A percentile compares a stretch with the other conserved stretches of the same genome.
These are phyloP conservation scores for Gorilla gorilla DNA, from an alignment of 2,113 vertebrate genomes.

Conservation along the genomic window DNA sequence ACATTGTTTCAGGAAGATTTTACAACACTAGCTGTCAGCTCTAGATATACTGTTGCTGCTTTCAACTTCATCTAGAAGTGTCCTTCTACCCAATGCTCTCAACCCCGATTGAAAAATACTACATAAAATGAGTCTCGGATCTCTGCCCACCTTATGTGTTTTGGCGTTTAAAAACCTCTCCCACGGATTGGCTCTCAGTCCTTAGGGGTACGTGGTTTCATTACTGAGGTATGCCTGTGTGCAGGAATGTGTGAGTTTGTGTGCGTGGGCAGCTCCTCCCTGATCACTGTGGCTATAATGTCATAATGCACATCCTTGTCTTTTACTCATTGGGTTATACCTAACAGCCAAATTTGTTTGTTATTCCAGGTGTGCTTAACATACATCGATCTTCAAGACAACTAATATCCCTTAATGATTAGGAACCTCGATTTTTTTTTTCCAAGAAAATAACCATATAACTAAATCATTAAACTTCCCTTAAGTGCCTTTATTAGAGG, in stretches of 20 bases:
- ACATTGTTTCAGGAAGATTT: not conserved
- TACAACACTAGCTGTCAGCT: not conserved
- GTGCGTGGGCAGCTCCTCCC: not conserved
- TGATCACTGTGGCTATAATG: not conserved
- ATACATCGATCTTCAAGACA: not conserved
- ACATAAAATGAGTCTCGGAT: not conserved
- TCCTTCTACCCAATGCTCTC: not conserved
- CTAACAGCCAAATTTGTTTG: not conserved
- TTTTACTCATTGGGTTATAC: not conserved
- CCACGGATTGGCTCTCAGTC: not conserved
- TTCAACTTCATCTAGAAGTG: not conserved
- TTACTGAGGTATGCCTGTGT: not conserved
- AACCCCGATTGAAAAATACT: not conserved
- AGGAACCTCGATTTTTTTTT: not conserved
- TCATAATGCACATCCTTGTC: not conserved
- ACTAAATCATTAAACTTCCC: conserved; percentile 18
- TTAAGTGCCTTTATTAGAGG: not conserved
- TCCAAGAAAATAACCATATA: conserved; percentile 46
- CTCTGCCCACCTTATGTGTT: not conserved
- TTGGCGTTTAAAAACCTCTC: not conserved
- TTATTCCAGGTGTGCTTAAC: not conserved
- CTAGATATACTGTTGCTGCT: not conserved
- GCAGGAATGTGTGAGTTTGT: not conserved
- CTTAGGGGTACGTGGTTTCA: not conserved
- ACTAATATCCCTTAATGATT: conserved; percentile 35